Evolutionary conservation across 2,888 invertebrate species (phyloP), one percentile per base, ranked within the genome.

Genomic region (Proisotoma minuta): DNA sequence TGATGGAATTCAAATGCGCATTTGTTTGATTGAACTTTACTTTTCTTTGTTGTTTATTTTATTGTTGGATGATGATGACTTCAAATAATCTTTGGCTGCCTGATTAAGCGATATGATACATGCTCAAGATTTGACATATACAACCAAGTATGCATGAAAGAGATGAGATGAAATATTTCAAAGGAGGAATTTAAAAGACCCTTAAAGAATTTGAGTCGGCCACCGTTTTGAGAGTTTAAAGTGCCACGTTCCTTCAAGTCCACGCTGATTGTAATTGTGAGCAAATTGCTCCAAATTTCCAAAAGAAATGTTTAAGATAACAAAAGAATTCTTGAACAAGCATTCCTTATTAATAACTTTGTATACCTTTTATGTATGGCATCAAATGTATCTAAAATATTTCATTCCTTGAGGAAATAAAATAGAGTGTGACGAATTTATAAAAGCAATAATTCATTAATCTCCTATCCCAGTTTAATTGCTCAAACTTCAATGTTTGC

Each of bases 261-360:
- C 18, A 4, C 20, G 5, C 5, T 12, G 18, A 43, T 43, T 43
- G 43, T 43, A 20, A 43, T 43, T 43, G 43, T 43, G 43, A 20
- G 43, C 43, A 43, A 43, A 18, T 43, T 43, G 43, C 43, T 43
- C 43, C 18, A 43, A 43, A 43, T 43, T 43, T n/a, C 43, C 18
- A 20, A n/a, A 5, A 43, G 10, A 43, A 43, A 43, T 34, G 20
- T n/a, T n/a, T 20, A 43, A 43, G 20, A 43, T 4, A 5, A 43
- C 43, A 43, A 43, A 43, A 20, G 43, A 43, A 43, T n/a, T 43
- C 43, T n/a, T 43, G 5, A 18, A 5, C 43, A n/a, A n/a, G n/a
- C n/a, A n/a, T n/a, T 43, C 34, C 8, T 8, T 34, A 8, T 34
- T 8, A 34, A 34, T 8, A 34, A 34, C 8, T 10, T 10, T 34